A percentile compares a stretch with the other conserved stretches of the same genome.
Conservation (phyloP, 2,113 vertebrate species). For the Sus scrofa region T2T-Sscrofa CM000818.6:7490501-7491000, state of each 20-base stretch:
- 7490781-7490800: not conserved
- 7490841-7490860: not conserved
- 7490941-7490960: not conserved
- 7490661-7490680: not conserved
- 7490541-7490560: not conserved
- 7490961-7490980: not conserved
- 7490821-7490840: not conserved
- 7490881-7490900: not conserved
- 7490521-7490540: not conserved
- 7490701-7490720: not conserved
- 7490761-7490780: not conserved
- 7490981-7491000: not conserved
- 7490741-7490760: not conserved
- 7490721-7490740: not conserved
- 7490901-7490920: constrained; percentile 18
- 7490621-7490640: not conserved
- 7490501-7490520: not conserved
- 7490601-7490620: not conserved
- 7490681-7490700: not conserved
- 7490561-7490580: not conserved
- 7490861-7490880: not conserved
- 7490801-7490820: not conserved
- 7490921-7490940: not conserved
- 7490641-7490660: not conserved
- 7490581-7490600: not conserved